Conservation (phyloP, 2,797 vertebrate species). For the Hippocampus kuda region DNA sequence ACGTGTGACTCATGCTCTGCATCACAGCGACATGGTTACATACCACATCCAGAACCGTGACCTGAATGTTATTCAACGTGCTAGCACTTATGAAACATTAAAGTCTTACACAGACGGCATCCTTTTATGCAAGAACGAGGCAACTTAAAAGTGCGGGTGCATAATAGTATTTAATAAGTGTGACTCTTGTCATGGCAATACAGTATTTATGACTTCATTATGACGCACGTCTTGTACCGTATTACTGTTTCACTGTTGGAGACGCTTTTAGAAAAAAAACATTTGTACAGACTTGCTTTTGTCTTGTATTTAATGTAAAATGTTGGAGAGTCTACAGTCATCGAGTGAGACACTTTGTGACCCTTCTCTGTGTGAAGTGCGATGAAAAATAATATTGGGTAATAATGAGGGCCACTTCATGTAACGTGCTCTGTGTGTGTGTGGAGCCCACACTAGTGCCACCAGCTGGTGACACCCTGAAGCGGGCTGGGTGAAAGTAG, state of each 20-base stretch:
- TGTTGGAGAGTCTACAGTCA: background rate
- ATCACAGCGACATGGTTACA: background rate
- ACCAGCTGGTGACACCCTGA: conserved; percentile 36
- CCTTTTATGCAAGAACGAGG: background rate
- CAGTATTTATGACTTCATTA: background rate
- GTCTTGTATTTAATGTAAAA: background rate
- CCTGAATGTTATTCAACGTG: conserved; percentile 29
- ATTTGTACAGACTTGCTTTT: background rate
- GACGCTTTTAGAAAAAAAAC: background rate
- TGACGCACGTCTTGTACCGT: background rate
- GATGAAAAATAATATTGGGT: conserved; percentile 24
- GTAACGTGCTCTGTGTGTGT: conserved; percentile 27
- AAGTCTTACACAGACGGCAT: background rate
- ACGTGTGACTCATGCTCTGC: background rate
- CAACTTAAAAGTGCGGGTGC: background rate
- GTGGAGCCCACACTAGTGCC: conserved; percentile 24
- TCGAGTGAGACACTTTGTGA: background rate
- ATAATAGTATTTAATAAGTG: background rate
- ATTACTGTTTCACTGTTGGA: background rate
- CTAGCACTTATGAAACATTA: conserved; percentile 32
- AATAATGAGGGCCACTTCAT: conserved; percentile 21
- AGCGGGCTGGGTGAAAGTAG: conserved; percentile 44
- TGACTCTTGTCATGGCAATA: background rate
- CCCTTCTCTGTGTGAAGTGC: background rate
- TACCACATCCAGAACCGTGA: background rate